These are phyloP conservation scores for Malurus alboscapulatus DNA, from an alignment of 2,113 vertebrate species.

Conservation along the genomic window DNA sequence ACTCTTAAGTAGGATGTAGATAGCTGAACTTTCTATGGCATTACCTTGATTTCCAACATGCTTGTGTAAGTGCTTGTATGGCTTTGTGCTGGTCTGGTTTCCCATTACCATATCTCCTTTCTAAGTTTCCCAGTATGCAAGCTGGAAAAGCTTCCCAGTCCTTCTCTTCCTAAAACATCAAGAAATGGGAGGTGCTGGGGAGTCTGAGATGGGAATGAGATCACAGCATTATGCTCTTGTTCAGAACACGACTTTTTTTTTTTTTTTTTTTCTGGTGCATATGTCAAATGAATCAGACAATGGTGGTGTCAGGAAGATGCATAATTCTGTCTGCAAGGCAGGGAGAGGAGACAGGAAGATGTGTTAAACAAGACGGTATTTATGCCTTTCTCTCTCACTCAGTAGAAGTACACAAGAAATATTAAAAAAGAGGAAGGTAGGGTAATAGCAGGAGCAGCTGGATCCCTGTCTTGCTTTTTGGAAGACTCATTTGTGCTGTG, in stretches of 20 bases:
- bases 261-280: not conserved
- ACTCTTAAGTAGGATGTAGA: not conserved
- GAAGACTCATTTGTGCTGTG: not conserved
- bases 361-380: not conserved
- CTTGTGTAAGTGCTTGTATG: not conserved
- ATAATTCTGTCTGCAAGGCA: slow-evolving; percentile 41
- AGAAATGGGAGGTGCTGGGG: not conserved
- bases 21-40: not conserved
- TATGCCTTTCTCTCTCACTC: not conserved
- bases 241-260: slow-evolving; percentile 23
- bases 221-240: slow-evolving; percentile 41
- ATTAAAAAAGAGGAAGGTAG: not conserved
- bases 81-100: not conserved
- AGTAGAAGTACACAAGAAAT: not conserved
- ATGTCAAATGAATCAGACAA: slow-evolving; percentile 48
- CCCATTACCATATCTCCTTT: not conserved
- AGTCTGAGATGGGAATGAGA: slow-evolving; percentile 32
- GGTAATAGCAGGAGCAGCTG: not conserved
- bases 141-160: slow-evolving; percentile 22
- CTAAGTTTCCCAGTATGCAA: slow-evolving; percentile 18
- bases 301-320: slow-evolving; percentile 40
- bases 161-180: slow-evolving; percentile 3
- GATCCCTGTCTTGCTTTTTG: accelerated
- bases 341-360: slow-evolving; percentile 19
- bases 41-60: not conserved